A percentile compares a stretch with the other conserved stretches of the same genome.
Evolutionary conservation across 1,140 invertebrate species (phyloP).

Genomic region (Drosophila teissieri): DNA sequence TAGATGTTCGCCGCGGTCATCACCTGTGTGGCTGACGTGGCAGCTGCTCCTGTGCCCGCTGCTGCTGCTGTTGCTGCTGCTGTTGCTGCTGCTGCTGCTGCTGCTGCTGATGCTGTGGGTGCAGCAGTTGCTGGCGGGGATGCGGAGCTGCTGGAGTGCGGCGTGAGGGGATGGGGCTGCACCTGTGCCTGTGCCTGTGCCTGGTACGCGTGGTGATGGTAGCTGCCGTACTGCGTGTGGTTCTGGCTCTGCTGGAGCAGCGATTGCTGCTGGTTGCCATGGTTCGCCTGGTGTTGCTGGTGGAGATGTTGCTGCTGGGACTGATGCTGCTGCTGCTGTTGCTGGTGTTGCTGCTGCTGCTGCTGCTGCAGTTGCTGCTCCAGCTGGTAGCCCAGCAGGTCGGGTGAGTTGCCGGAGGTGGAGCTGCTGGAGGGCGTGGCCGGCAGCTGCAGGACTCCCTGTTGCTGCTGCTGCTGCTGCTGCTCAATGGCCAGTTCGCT

Average conservation of each 20-base stretch:
- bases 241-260: conserved; percentile 24
- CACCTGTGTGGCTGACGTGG: conserved; percentile 42
- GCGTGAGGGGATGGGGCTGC: conserved; percentile 60
- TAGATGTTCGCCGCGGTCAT: conserved; percentile 75
- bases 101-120: conserved; percentile 7
- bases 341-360: conserved; percentile 39
- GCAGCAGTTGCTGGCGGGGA: conserved; percentile 41
- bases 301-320: conserved; percentile 47
- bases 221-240: conserved; percentile 37
- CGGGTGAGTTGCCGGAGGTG: conserved; percentile 73
- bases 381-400: conserved; percentile 61
- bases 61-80: conserved; percentile 18
- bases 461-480: conserved; percentile 47
- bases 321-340: conserved; percentile 35
- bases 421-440: conserved; percentile 70
- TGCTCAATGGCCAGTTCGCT: conserved; percentile 57
- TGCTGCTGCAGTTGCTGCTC: conserved; percentile 64
- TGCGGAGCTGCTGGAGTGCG: conserved; percentile 54
- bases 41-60: conserved; percentile 2
- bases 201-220: conserved; percentile 61
- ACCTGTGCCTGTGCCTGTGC: conserved; percentile 45
- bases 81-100: conserved; percentile 18
- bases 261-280: conserved; percentile 28
- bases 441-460: conserved; percentile 43
- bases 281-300: conserved; percentile 48